Conservation (phyloP, 2,113 vertebrate genomes). For the Dissostichus mawsoni region DNA sequence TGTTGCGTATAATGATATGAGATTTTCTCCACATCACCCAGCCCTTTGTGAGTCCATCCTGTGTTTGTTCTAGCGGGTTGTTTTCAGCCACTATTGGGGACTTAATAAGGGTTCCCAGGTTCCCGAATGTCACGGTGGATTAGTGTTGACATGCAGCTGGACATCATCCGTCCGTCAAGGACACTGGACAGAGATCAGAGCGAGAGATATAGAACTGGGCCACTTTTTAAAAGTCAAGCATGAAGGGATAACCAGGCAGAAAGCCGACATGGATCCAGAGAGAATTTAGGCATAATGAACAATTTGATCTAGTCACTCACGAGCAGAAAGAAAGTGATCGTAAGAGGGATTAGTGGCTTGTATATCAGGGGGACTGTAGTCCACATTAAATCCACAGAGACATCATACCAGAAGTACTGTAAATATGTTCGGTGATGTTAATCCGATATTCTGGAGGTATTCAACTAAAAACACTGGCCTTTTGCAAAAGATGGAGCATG, state of each 20-base stretch:
- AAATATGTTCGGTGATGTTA: neutral
- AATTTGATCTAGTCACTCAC: constrained; percentile 34
- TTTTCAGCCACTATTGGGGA: constrained; percentile 4
- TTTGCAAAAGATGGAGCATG: neutral
- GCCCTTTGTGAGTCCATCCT: neutral
- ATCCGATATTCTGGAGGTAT: neutral
- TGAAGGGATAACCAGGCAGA: constrained; percentile 35
- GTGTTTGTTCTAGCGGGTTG: constrained; percentile 10
- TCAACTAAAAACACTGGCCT: constrained; percentile 5
- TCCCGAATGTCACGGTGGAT: constrained; percentile 42
- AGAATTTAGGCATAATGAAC: constrained; percentile 35
- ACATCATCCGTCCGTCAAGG: constrained; percentile 39
- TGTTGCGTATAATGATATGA: too few species aligned
- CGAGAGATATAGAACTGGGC: constrained; percentile 8
- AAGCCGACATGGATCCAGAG: constrained; percentile 41
- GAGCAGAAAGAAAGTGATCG: constrained; percentile 13
- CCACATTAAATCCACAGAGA: constrained; percentile 15
- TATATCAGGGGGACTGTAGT: constrained; percentile 16
- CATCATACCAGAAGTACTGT: neutral
- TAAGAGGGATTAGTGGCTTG: constrained; percentile 39
- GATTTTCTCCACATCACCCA: too few species aligned
- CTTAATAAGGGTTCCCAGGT: constrained; percentile 7
- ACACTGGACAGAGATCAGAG: constrained; percentile 13
- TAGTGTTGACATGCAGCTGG: constrained; percentile 30
- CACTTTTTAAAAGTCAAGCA: constrained; percentile 28